phyloP scores from a whole-genome alignment of 1,140 invertebrate species.

The Meloidogyne exigua region DNA sequence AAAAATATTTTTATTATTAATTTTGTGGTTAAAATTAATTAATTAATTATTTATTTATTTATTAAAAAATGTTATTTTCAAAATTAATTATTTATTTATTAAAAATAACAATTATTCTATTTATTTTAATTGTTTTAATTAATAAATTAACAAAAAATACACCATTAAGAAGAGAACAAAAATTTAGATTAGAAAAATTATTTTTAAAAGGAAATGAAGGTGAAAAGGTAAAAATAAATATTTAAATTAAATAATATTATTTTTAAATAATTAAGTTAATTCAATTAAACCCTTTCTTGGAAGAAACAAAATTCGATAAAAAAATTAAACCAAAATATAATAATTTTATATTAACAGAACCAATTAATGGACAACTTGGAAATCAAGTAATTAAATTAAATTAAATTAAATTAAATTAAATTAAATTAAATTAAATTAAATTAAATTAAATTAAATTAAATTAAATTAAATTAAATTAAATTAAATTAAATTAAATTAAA shows the following conservation, averaged over 20 bases:
- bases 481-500: no score
- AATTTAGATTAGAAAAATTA: background rate
- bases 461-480: no score
- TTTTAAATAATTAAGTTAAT: background rate
- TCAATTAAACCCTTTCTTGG: background rate
- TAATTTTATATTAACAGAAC: conserved; percentile 6
- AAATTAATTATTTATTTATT: background rate
- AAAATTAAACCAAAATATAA: conserved; percentile 2
- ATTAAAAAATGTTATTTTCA: background rate
- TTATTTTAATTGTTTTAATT: background rate
- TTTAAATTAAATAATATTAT: no score
- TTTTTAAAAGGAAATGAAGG: background rate
- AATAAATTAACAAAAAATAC: background rate
- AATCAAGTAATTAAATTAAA: background rate
- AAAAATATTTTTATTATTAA: no score
- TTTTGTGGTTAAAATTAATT: no score
- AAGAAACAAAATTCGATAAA: background rate
- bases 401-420: no score
- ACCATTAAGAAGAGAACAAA: background rate
- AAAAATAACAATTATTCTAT: background rate
- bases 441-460: no score
- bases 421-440: no score
- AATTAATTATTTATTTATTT: background rate
- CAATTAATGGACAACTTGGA: conserved; percentile 6
- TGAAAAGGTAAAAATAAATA: background rate